Conservation (phyloP, 2,888 invertebrate genomes). For the Andrena chrysosceles region DNA sequence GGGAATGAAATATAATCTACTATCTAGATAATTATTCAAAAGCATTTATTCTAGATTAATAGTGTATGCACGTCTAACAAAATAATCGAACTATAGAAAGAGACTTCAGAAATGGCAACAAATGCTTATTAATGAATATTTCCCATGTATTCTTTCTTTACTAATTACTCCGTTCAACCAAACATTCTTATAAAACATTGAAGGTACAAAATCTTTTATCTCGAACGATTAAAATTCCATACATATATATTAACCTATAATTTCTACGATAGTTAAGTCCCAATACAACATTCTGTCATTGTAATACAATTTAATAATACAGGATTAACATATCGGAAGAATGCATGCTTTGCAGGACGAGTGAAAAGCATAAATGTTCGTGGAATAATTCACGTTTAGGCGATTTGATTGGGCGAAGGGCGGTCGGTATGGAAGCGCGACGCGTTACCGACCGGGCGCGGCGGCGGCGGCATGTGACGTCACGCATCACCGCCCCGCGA, state of each 20-base stretch:
- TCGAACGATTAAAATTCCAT: too few relatives aligned
- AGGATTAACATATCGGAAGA: background rate
- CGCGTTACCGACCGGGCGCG: slow-evolving; percentile 40
- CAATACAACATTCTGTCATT: background rate
- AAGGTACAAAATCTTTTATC: background rate
- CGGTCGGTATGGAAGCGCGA: slow-evolving; percentile 30
- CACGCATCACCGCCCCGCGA: slow-evolving; percentile 71
- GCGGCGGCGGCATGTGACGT: slow-evolving; percentile 66
- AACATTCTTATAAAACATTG: background rate
- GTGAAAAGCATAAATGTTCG: background rate
- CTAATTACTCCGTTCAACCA: background rate
- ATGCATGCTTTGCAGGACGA: too few relatives aligned
- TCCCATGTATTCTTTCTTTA: background rate
- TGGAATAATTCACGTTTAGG: background rate
- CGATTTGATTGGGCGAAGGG: slow-evolving; percentile 22
- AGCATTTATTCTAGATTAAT: background rate
- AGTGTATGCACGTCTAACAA: background rate
- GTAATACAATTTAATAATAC: background rate
- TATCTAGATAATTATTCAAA: background rate
- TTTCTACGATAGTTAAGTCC: background rate
- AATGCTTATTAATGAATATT: background rate
- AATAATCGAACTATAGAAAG: background rate
- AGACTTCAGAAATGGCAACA: background rate
- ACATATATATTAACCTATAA: background rate
- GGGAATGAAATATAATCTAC: background rate